Evolutionary conservation across 2,888 invertebrate genomes (phyloP), one percentile per base, ranked within the genome.

Genomic region (Byasa hedistus): DNA sequence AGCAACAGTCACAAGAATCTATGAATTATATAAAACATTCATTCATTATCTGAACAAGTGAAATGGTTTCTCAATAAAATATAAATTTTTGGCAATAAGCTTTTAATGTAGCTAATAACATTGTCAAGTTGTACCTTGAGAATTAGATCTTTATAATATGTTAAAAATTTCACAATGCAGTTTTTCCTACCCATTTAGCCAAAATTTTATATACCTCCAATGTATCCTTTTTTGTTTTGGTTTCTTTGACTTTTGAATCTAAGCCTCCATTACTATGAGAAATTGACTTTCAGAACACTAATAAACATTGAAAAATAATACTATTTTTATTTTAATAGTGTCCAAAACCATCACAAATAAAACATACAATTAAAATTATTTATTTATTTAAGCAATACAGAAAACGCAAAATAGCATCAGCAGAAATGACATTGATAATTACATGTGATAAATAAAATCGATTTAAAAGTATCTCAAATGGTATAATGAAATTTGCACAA

Each of bases 261-360:
- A n/a, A n/a, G 5, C n/a, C 3, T n/a, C n/a, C 7, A n/a, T 19
- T 48, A 48, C 48, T n/a, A 48, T n/a, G 7, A 59, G 62, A 62
- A 66, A 66, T 66, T 66, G 66, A 66, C 52, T 60, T 61, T 61
- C 44, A n/a, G 48, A 58, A 59, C 66, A 66, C 62, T 55, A 66
- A 66, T 66, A 66, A 62, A 66, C 24, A 65, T 57, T 24, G n/a
- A 61, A 15, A 44, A 55, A 23, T 5, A 32, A 32, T 27, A 27
- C 27, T 21, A n/a, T 36, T 54, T 54, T 54, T 54, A 54, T 54
- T 54, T 21, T 54, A 54, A 54, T 54, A 5, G 15, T 15, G n/a
- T 36, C 21, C 36, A n/a, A 32, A n/a, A 12, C 21, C n/a, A 32
- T 32, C 15, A 32, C n/a, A 57, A 57, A 57, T 57, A 10, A 57